These are phyloP conservation scores for Trichopoda pennipes DNA, from an alignment of 2,888 invertebrate species.

Conservation along the genomic window DNA sequence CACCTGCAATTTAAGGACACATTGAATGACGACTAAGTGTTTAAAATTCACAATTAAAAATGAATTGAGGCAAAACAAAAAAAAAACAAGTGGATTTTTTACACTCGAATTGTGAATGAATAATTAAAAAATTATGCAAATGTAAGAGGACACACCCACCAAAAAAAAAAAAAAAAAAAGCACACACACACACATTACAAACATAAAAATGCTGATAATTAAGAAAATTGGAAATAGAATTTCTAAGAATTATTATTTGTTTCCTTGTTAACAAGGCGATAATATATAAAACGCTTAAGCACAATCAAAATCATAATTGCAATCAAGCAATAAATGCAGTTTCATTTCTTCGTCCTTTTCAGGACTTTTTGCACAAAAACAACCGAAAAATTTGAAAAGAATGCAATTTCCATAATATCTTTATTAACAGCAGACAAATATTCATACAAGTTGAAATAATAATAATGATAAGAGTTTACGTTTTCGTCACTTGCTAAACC, in stretches of 20 bases:
- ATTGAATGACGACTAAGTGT: slow-evolving; percentile 23
- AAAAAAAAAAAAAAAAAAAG: slow-evolving; percentile 3
- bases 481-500: slow-evolving; percentile 45
- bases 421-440: slow-evolving; percentile 59
- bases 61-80: not conserved
- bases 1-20: slow-evolving; percentile 57
- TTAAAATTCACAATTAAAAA: slow-evolving; percentile 43
- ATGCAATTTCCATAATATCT: slow-evolving; percentile 67
- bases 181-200: not conserved
- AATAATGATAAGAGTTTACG: slow-evolving; percentile 13
- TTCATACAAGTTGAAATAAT: slow-evolving; percentile 2
- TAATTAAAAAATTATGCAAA: slow-evolving; percentile 81
- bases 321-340: slow-evolving; percentile 71
- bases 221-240: slow-evolving; percentile 59
- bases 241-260: slow-evolving; percentile 38
- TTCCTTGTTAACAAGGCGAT: not conserved
- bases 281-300: slow-evolving; percentile 68
- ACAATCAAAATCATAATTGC: slow-evolving; percentile 80
- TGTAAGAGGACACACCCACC: slow-evolving; percentile 74
- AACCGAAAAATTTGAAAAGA: slow-evolving; percentile 1
- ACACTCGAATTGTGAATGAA: slow-evolving; percentile 74
- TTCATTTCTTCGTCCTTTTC: slow-evolving; percentile 11
- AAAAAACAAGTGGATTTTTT: slow-evolving; percentile 49
- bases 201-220: slow-evolving; percentile 25
- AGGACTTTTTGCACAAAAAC: slow-evolving; percentile 5